Evolutionary conservation across 1,140 invertebrate species (phyloP), one percentile per base, ranked within the genome.

Genomic region (Gonatopus flavifemur): DNA sequence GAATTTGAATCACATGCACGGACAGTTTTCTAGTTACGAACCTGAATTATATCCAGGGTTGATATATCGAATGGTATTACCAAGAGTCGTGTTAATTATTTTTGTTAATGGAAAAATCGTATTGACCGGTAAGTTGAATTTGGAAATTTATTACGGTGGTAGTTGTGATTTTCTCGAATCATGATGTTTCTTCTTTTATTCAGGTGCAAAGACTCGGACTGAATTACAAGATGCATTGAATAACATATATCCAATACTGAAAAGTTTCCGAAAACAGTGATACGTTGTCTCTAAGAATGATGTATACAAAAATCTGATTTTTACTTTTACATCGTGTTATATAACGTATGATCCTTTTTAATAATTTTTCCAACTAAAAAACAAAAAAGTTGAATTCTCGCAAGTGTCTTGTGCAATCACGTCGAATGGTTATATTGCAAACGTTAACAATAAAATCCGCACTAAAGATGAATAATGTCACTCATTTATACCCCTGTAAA

Each of bases 31-130:
- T 51, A 86, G 83, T 49, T 93, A 93, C 63, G 91, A 93, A 73
- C 91, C 91, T 12, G 91, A 93, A 77, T 74, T 99, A 40, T 99
- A 99, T 80, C 95, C 97, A 35, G 96, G 96, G 19, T 82, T 98
- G 25, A 97, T 98, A 49, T 99, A 99, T 76, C 83, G 97, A 64
- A 94, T 99, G 93, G 90, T 98, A 13, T 89, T 93, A 62, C 97
- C 97, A 6, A 86, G 93, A 64, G 90, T 98, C 47, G 96, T 98
- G 0, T 77, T 99, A 19, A 79, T 99, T 1, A 97, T 98, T 76
- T 98, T 98, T 83, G 95, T 98, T 1, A 97, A 96, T 79, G 96
- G 96, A 43, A 98, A 98, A 85, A 87, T 98, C 53, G 93, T 97
- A 2, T 85, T 98, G 41, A 98, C 95, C 74, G 92, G 91, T 93